Conservation (phyloP, 2,113 vertebrate species). For the Echinops telfairi region DNA sequence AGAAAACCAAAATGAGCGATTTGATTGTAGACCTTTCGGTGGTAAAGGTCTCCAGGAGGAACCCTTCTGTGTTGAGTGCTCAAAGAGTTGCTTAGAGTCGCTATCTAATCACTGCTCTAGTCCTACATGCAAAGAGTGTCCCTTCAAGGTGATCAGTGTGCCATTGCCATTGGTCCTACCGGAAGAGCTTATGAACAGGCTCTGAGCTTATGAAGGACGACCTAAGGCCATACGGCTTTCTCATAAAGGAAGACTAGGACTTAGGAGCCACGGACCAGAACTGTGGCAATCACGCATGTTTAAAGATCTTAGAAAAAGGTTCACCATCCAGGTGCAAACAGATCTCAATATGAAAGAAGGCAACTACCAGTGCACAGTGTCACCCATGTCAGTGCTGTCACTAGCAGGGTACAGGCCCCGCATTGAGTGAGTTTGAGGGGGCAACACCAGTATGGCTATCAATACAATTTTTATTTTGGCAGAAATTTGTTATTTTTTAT, state of each 20-base stretch:
- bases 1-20: neutral
- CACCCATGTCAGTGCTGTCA: too few species aligned
- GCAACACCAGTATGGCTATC: too few species aligned
- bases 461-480: too few species aligned
- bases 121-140: fast-evolving
- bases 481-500: too few species aligned
- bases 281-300: neutral
- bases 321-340: neutral
- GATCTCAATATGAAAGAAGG: neutral
- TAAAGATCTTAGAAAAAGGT: neutral
- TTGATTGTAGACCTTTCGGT: neutral
- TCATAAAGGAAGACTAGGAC: neutral
- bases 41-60: neutral
- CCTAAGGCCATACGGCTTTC: neutral
- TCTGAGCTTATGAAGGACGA: neutral
- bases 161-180: neutral
- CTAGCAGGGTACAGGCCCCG: too few species aligned
- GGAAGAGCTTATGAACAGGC: neutral
- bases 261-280: neutral
- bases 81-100: neutral
- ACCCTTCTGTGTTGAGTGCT: neutral
- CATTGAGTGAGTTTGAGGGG: too few species aligned
- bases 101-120: too few species aligned
- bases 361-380: too few species aligned
- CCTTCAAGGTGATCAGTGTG: neutral